Conservation (phyloP, 2,797 vertebrate genomes). For the Artibeus jamaicensis region DNA sequence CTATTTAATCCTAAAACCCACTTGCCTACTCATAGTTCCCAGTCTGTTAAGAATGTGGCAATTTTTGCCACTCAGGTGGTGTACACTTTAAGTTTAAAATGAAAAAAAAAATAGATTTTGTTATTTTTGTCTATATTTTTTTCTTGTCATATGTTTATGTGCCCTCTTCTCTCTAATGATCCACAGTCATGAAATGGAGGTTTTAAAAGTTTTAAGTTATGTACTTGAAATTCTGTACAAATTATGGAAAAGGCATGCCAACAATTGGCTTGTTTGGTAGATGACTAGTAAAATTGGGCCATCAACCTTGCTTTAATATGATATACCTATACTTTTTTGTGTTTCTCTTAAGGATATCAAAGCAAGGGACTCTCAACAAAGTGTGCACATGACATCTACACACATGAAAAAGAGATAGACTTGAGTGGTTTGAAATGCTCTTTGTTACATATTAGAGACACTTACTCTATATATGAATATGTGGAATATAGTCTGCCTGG, state of each 20-base stretch:
- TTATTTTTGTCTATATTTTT: not conserved
- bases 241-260: not conserved
- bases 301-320: not conserved
- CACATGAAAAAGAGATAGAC: not conserved
- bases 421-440: not conserved
- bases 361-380: not conserved
- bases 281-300: not conserved
- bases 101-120: not conserved
- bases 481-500: not conserved
- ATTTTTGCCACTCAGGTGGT: not conserved
- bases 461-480: not conserved
- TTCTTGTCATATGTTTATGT: not conserved
- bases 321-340: not conserved
- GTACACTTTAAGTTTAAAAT: constrained; percentile 14
- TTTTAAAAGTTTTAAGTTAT: not conserved
- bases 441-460: not conserved
- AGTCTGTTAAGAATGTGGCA: not conserved
- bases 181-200: not conserved
- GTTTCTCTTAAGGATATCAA: not conserved
- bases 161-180: not conserved
- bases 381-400: accelerated
- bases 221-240: not conserved
- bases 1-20: constrained; percentile 25
- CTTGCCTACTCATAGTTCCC: not conserved
- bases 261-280: not conserved